Evolutionary conservation across 2,888 invertebrate species (phyloP), one percentile per base, ranked within the genome.

Genomic region (Noctua pronuba): DNA sequence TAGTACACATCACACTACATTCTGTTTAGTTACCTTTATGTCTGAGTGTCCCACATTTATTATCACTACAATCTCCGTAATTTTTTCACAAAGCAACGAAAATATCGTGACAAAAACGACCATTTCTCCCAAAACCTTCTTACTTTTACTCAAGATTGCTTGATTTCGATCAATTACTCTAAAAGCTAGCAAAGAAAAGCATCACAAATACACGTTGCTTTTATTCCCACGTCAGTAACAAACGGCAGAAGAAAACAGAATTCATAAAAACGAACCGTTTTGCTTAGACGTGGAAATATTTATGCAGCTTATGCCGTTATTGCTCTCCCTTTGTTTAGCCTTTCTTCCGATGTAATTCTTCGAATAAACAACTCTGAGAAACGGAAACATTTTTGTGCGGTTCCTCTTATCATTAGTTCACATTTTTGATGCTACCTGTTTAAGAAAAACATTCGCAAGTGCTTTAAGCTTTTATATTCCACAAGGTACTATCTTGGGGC

Each of bases 261-360:
- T 74, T 67, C 52, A 81, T 81, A 80, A 78, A 77, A 79, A 77
- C 77, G 38, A 55, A 74, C 41, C 72, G 76, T 24, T 86, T 83
- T 68, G 49, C 76, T 86, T 66, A 79, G 77, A 88, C 82, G 73
- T 78, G 67, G 87, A 77, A 82, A 87, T 85, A 87, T 87, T 81
- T 82, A 88, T 87, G 83, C 77, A 83, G 77, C 86, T 86, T 80
- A 71, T 67, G 28, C 73, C 76, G 73, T 75, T 83, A 85, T 85
- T 79, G 78, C 80, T 71, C 60, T 75, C 58, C 65, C 79, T 88
- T 83, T 87, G 75, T 88, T 76, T 73, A 80, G 58, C 75, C 73
- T 81, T 66, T 70, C 77, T 60, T 76, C 58, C 66, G 68, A 67
- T 66, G 70, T 84, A 78, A 81, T 79, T 67, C 84, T 70, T 66